Evolutionary conservation across 2,113 vertebrate genomes (phyloP).

Genomic region (Sceloporus undulatus): DNA sequence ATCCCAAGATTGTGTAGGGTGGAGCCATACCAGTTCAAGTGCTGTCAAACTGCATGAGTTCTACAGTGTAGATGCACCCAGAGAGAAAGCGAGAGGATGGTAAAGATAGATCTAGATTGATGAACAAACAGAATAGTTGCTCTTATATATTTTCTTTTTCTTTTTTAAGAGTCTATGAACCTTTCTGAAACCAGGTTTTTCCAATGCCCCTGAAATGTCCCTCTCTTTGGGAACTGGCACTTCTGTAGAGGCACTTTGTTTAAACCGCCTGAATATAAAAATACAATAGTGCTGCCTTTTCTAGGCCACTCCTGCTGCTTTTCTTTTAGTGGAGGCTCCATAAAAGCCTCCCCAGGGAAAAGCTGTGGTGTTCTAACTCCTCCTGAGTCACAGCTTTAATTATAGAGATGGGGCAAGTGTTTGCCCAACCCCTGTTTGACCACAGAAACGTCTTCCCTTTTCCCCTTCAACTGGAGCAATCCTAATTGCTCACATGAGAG

Average conservation of each 20-base stretch:
- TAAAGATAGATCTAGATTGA: too few relatives aligned
- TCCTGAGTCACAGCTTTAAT: background rate
- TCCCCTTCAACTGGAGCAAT: background rate
- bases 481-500: background rate
- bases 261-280: background rate
- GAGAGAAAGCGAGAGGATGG: background rate
- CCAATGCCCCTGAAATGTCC: background rate
- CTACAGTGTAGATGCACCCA: too few relatives aligned
- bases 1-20: too few relatives aligned
- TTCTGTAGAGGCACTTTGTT: background rate
- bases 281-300: background rate
- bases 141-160: too few relatives aligned
- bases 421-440: background rate
- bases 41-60: too few relatives aligned
- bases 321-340: background rate
- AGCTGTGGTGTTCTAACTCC: background rate
- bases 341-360: background rate
- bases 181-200: background rate
- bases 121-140: too few relatives aligned
- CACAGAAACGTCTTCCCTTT: background rate
- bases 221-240: background rate
- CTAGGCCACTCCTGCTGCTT: background rate
- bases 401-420: background rate
- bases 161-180: background rate
- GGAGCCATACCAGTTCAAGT: too few relatives aligned